Evolutionary conservation across 2,797 vertebrate genomes (phyloP).

Genomic region (Poecilia wingei): DNA sequence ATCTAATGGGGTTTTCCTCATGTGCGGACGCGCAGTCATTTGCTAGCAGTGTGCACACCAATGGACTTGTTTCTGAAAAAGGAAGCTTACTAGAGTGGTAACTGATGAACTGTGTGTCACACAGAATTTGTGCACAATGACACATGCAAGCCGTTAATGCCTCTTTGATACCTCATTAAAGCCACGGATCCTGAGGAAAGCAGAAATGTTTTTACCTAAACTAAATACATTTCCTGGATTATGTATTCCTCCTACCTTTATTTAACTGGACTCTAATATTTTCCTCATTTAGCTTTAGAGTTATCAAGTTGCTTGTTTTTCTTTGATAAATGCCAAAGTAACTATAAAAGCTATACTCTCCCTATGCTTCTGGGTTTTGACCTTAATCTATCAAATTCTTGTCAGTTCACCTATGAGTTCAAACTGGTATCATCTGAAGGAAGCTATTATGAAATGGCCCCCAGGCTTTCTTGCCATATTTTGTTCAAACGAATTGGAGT

Average conservation of each 20-base stretch:
- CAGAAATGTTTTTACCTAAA: neutral
- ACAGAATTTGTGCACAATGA: neutral
- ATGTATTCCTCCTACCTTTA: neutral
- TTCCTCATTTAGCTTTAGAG: neutral
- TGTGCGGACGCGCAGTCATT: neutral
- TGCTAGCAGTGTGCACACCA: neutral
- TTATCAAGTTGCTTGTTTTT: neutral
- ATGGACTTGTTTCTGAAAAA: neutral
- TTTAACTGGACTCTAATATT: neutral
- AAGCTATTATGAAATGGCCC: conserved; percentile 1
- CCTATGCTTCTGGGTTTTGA: neutral
- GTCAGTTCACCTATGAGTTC: conserved; percentile 2
- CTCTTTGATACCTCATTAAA: neutral
- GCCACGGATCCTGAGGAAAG: neutral
- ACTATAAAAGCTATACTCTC: neutral
- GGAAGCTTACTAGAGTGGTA: neutral
- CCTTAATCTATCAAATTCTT: conserved; percentile 1
- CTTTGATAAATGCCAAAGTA: neutral
- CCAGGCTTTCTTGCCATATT: neutral
- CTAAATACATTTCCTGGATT: neutral
- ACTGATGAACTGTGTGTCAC: neutral
- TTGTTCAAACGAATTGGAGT: neutral
- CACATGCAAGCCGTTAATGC: neutral
- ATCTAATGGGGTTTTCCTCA: neutral
- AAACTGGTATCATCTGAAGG: neutral